Conservation (phyloP, 2,888 invertebrate genomes). For the Platerodrilus igneus region DNA sequence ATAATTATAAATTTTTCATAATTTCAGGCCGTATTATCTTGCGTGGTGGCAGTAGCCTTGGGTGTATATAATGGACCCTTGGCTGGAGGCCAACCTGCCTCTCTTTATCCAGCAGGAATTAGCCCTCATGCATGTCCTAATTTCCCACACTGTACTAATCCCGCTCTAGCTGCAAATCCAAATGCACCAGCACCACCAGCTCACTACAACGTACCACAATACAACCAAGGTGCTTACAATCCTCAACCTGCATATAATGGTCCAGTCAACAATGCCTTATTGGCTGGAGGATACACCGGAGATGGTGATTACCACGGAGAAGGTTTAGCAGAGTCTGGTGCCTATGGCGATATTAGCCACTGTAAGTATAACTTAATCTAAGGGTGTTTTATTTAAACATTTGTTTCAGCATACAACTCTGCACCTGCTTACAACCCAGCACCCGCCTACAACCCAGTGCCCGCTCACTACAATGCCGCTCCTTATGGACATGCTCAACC, state of each 20-base stretch:
- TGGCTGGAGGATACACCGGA: conserved; percentile 43
- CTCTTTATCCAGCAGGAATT: conserved; percentile 45
- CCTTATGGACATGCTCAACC: conserved; percentile 26
- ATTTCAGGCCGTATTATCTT: conserved; percentile 43
- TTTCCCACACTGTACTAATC: conserved; percentile 46
- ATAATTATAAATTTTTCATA: conserved; percentile 5
- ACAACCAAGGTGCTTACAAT: conserved; percentile 22
- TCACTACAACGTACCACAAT: conserved; percentile 26
- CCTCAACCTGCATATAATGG: conserved; percentile 22
- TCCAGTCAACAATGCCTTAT: conserved; percentile 37
- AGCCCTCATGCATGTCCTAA: conserved; percentile 47
- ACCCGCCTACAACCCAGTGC: conserved; percentile 27
- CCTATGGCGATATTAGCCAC: conserved; percentile 37
- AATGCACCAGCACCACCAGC: conserved; percentile 27
- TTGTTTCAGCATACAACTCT: conserved; percentile 22
- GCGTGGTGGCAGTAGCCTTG: conserved; percentile 37
- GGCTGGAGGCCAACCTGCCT: conserved; percentile 45
- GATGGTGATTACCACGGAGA: conserved; percentile 48
- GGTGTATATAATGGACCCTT: conserved; percentile 45
- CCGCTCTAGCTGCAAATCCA: conserved; percentile 44
- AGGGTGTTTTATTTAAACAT: conserved; percentile 1
- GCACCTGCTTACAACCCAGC: conserved; percentile 24
- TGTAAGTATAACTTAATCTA: conserved; percentile 21
- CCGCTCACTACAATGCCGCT: no score
- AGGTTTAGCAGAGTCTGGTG: conserved; percentile 46